Percentiles rank a stretch among this genome's conserved stretches.
phyloP scores from a whole-genome alignment of 2,888 invertebrate genomes.

The Agonopterix subpropinquella region DNA sequence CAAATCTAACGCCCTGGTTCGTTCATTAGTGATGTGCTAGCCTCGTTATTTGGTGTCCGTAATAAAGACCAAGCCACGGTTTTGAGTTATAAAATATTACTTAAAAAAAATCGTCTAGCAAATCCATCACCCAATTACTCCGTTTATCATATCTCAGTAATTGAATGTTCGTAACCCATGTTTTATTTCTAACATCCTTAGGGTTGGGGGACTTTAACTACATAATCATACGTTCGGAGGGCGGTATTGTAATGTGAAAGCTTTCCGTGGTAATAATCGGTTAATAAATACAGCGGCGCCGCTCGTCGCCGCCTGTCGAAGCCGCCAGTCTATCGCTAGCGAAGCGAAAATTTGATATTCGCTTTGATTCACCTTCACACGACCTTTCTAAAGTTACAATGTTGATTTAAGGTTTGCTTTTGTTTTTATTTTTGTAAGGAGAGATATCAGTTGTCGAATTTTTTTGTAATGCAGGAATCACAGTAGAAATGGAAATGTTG shows the following conservation, averaged over 20 bases:
- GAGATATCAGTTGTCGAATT: too few species aligned
- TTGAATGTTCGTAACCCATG: conserved; percentile 2
- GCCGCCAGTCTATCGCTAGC: background rate
- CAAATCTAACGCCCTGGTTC: too few species aligned
- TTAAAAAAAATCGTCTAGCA: background rate
- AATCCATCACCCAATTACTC: background rate
- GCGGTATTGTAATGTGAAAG: conserved; percentile 28
- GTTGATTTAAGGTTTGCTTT: too few species aligned
- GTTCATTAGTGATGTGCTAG: too few species aligned
- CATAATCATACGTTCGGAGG: conserved; percentile 30
- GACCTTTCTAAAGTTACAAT: too few species aligned
- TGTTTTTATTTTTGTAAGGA: too few species aligned
- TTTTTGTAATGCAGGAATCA: too few species aligned
- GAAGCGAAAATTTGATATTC: background rate
- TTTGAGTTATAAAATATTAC: background rate
- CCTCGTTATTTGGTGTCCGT: too few species aligned
- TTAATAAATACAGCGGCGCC: conserved; percentile 42
- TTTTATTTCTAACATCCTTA: conserved; percentile 2
- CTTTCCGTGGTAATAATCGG: conserved; percentile 48
- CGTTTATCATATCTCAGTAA: conserved; percentile 2
- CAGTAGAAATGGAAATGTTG: too few species aligned
- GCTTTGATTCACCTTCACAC: too few species aligned
- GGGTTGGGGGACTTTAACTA: conserved; percentile 10
- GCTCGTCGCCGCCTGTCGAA: conserved; percentile 1
- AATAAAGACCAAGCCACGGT: too few species aligned